phyloP scores from a whole-genome alignment of 2,888 invertebrate genomes.

The Melitaea athalia region DNA sequence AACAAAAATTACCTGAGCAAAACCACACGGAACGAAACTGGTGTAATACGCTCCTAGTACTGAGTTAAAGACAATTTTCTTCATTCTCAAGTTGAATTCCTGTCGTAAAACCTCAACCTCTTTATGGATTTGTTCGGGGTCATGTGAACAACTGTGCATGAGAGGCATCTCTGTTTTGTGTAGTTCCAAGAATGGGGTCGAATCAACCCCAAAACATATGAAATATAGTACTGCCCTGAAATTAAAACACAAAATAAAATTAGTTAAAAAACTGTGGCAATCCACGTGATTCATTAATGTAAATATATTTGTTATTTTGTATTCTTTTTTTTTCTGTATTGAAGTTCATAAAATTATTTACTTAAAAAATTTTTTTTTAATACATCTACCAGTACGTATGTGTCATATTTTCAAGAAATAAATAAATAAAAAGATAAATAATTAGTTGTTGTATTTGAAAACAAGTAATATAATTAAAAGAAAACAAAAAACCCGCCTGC shows the following conservation, averaged over 20 bases:
- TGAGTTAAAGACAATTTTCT: conserved; percentile 93
- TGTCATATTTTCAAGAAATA: too few relatives aligned
- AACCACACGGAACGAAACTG: conserved; percentile 93
- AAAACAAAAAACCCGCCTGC: too few relatives aligned
- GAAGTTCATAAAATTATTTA: too few relatives aligned
- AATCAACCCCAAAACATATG: conserved; percentile 89
- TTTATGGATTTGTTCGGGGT: conserved; percentile 86
- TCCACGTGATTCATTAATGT: too few relatives aligned
- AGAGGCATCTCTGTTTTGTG: conserved; percentile 81
- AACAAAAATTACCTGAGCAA: conserved; percentile 86
- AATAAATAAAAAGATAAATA: too few relatives aligned
- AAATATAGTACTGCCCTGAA: conserved; percentile 88
- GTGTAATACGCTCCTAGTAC: conserved; percentile 93
- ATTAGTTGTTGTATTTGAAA: too few relatives aligned
- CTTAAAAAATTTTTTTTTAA: too few relatives aligned
- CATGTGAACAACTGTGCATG: conserved; percentile 89
- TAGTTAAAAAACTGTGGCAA: too few relatives aligned
- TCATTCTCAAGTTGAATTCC: conserved; percentile 94
- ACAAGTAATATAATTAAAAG: too few relatives aligned
- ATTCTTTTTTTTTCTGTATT: too few relatives aligned
- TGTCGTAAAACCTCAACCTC: conserved; percentile 92
- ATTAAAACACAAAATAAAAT: conserved; percentile 29
- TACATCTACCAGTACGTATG: too few relatives aligned
- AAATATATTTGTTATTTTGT: too few relatives aligned
- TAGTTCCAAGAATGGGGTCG: conserved; percentile 89